Conservation (phyloP, 2,888 invertebrate species). For the Cerastis rubricosa region DNA sequence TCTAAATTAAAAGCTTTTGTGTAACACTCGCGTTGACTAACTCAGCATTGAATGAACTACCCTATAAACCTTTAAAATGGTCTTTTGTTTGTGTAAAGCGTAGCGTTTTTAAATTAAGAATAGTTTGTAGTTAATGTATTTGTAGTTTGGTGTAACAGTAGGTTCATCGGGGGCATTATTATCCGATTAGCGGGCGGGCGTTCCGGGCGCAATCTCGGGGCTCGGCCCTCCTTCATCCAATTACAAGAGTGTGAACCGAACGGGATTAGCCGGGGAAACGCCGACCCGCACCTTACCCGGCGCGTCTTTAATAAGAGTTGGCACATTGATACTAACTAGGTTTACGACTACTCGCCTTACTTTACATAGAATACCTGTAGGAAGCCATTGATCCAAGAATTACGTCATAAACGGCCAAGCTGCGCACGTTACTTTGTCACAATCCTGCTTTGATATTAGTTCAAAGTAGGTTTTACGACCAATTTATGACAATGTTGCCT, state of each 20-base stretch:
- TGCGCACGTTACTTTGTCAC: conserved; percentile 40
- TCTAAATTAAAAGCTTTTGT: conserved; percentile 72
- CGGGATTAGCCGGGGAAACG: conserved; percentile 82
- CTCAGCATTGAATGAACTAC: conserved; percentile 64
- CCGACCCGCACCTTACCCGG: conserved; percentile 72
- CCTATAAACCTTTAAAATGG: conserved; percentile 42
- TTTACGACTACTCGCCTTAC: conserved; percentile 56
- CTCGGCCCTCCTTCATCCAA: conserved; percentile 87
- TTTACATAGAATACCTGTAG: conserved; percentile 39
- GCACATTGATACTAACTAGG: conserved; percentile 73
- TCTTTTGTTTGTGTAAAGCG: conserved; percentile 19
- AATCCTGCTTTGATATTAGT: conserved; percentile 37
- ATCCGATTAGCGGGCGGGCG: conserved; percentile 85
- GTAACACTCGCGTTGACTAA: conserved; percentile 62
- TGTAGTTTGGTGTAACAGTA: conserved; percentile 70
- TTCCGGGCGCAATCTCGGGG: conserved; percentile 84
- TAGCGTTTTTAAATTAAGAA: conserved; percentile 41
- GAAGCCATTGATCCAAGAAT: conserved; percentile 38
- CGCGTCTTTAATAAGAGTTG: conserved; percentile 65
- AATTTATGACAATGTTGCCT: conserved; percentile 39
- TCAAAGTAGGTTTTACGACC: conserved; percentile 44
- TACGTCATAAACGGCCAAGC: conserved; percentile 43
- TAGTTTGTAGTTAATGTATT: conserved; percentile 60
- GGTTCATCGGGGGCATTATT: conserved; percentile 82
- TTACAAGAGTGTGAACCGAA: conserved; percentile 88